Conservation (phyloP, 2,888 invertebrate genomes). For the Salpingus planirostris region DNA sequence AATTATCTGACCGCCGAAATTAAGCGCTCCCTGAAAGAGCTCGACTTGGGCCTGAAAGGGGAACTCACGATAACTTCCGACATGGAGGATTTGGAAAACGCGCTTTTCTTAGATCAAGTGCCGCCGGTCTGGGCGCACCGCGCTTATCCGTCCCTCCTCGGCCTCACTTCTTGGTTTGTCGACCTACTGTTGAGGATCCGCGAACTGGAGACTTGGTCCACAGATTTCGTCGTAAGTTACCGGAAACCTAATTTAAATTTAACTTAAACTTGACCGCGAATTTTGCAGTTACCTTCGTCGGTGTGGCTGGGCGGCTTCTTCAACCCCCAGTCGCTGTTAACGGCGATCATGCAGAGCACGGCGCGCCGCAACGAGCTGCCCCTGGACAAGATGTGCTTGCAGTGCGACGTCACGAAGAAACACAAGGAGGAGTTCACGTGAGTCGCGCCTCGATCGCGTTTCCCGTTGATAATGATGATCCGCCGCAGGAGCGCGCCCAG, state of each 20-base stretch:
- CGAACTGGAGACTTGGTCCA: slow-evolving; percentile 89
- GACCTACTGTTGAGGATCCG: slow-evolving; percentile 79
- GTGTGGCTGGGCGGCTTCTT: slow-evolving; percentile 98
- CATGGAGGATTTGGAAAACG: slow-evolving; percentile 92
- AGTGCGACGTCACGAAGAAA: slow-evolving; percentile 96
- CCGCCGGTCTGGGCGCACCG: slow-evolving; percentile 79
- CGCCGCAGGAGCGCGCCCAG: slow-evolving; percentile 76
- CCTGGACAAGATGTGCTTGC: slow-evolving; percentile 92
- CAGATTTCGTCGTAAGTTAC: slow-evolving; percentile 75
- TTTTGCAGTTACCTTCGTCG: slow-evolving; percentile 69
- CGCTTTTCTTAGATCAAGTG: slow-evolving; percentile 87
- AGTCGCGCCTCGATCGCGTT: too few relatives aligned
- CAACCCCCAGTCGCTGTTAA: slow-evolving; percentile 92
- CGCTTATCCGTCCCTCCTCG: slow-evolving; percentile 86
- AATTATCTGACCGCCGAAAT: slow-evolving; percentile 86
- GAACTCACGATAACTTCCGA: slow-evolving; percentile 93
- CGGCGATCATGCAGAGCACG: slow-evolving; percentile 97
- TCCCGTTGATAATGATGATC: too few relatives aligned
- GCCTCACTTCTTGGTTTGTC: slow-evolving; percentile 86
- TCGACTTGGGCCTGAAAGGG: slow-evolving; percentile 91
- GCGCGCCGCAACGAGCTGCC: slow-evolving; percentile 87
- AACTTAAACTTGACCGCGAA: too few relatives aligned
- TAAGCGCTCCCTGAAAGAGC: slow-evolving; percentile 79
- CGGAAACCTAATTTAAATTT: too few relatives aligned
- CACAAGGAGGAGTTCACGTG: slow-evolving; percentile 87